These are phyloP conservation scores for Cyclopterus lumpus DNA, from an alignment of 2,797 vertebrate genomes.

Conservation along the genomic window DNA sequence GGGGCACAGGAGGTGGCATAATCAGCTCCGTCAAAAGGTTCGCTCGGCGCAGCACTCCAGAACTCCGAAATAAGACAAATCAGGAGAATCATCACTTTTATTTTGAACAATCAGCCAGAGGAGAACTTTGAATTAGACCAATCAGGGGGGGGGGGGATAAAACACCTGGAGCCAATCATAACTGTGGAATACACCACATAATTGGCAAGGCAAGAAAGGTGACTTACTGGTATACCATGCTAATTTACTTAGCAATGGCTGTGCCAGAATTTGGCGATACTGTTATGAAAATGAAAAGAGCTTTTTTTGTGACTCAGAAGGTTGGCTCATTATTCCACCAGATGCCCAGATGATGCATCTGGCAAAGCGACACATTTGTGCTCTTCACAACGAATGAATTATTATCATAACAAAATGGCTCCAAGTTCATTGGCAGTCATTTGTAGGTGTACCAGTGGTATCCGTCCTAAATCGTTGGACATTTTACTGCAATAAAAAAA, in stretches of 20 bases:
- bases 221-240: slow-evolving; percentile 35
- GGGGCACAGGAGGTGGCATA: slow-evolving; percentile 61
- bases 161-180: slow-evolving; percentile 74
- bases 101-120: slow-evolving; percentile 73
- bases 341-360: slow-evolving; percentile 9
- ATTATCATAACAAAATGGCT: slow-evolving; percentile 18
- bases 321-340: slow-evolving; percentile 43
- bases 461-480: neutral
- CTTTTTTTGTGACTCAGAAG: slow-evolving; percentile 1
- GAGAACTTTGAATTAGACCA: slow-evolving; percentile 58
- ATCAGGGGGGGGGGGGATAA: slow-evolving; percentile 56
- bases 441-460: slow-evolving; percentile 6
- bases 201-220: slow-evolving; percentile 50
- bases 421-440: slow-evolving; percentile 41
- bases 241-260: slow-evolving; percentile 50
- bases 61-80: slow-evolving; percentile 68
- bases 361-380: slow-evolving; percentile 20
- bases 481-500: neutral
- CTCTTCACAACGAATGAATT: slow-evolving; percentile 9
- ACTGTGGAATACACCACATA: slow-evolving; percentile 41
- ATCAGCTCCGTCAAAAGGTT: slow-evolving; percentile 69
- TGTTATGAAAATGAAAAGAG: slow-evolving; percentile 28
- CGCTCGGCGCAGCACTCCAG: slow-evolving; percentile 49
- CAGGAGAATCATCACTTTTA: slow-evolving; percentile 67
- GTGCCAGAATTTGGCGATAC: slow-evolving; percentile 10